Percentiles rank a stretch among this genome's conserved stretches.
These are phyloP conservation scores for Lichenostomus cassidix DNA, from an alignment of 2,113 vertebrate genomes.

Conservation along the genomic window DNA sequence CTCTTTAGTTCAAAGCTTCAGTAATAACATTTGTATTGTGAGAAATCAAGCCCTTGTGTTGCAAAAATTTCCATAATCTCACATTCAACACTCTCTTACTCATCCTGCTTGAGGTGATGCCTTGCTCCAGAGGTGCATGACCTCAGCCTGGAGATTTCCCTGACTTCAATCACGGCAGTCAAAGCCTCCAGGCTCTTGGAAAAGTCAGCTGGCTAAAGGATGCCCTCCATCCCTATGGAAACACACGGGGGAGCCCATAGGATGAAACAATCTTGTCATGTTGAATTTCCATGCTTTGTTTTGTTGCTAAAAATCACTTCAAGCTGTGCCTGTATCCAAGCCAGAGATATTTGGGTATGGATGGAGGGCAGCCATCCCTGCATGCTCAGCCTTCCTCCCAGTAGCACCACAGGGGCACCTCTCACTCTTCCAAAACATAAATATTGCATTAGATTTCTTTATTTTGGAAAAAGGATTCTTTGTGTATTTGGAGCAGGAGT, in stretches of 20 bases:
- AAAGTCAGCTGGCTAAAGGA: not conserved
- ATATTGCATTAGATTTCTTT: not conserved
- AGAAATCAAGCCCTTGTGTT: not conserved
- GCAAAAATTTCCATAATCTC: not conserved
- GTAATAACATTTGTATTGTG: not conserved
- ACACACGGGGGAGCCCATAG: fast-evolving
- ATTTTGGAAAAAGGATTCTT: not conserved
- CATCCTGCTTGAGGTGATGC: not conserved
- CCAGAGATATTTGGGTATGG: fast-evolving
- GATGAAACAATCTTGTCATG: fast-evolving
- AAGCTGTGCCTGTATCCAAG: fast-evolving
- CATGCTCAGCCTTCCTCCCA: not conserved
- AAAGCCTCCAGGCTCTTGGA: not conserved
- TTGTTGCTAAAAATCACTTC: not conserved
- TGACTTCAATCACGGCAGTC: not conserved
- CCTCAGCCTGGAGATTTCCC: not conserved
- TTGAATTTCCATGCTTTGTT: not conserved
- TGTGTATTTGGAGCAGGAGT: fast-evolving
- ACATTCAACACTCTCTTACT: not conserved
- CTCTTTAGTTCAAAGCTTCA: not conserved
- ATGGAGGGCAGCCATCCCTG: not conserved
- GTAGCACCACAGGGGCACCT: not conserved
- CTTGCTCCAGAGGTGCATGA: not conserved
- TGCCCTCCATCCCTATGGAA: not conserved
- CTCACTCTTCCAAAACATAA: not conserved